Evolutionary conservation across 2,888 invertebrate genomes (phyloP).

Genomic region (Phyllotreta striolata): DNA sequence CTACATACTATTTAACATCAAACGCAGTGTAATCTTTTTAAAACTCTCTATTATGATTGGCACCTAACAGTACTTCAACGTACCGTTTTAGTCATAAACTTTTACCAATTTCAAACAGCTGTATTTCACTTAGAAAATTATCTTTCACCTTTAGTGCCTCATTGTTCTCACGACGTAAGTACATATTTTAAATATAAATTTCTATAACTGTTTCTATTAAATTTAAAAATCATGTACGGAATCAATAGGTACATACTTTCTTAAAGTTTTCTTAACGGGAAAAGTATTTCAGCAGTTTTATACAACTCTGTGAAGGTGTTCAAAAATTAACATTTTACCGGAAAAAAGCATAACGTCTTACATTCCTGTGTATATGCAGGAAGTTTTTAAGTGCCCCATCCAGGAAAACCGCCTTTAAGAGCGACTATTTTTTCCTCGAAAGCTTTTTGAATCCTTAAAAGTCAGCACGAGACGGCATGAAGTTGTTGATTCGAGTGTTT

Average conservation of each 20-base stretch:
- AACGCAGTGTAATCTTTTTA: too few relatives aligned
- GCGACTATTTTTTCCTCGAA: conserved; percentile 27
- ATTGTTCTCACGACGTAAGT: too few relatives aligned
- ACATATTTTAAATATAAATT: too few relatives aligned
- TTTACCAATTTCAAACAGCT: conserved; percentile 9
- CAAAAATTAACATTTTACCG: too few relatives aligned
- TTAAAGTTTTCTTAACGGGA: too few relatives aligned
- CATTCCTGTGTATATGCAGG: conserved; percentile 1
- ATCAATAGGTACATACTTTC: too few relatives aligned
- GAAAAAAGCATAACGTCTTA: too few relatives aligned
- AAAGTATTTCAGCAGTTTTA: too few relatives aligned
- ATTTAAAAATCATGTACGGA: too few relatives aligned
- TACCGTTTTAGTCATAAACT: conserved; percentile 17
- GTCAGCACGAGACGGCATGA: conserved; percentile 25
- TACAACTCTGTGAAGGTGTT: too few relatives aligned
- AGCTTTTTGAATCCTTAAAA: conserved; percentile 17
- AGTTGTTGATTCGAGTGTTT: conserved; percentile 25
- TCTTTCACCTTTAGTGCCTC: not conserved
- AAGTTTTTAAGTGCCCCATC: conserved; percentile 16
- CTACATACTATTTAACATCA: too few relatives aligned
- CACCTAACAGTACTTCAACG: conserved; percentile 9
- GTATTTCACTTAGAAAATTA: conserved; percentile 11
- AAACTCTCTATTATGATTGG: conserved; percentile 8
- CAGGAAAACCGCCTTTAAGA: conserved; percentile 15
- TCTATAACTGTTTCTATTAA: too few relatives aligned